These are phyloP conservation scores for Agriopis leucophaearia DNA, from an alignment of 2,888 invertebrate genomes.

Conservation along the genomic window DNA sequence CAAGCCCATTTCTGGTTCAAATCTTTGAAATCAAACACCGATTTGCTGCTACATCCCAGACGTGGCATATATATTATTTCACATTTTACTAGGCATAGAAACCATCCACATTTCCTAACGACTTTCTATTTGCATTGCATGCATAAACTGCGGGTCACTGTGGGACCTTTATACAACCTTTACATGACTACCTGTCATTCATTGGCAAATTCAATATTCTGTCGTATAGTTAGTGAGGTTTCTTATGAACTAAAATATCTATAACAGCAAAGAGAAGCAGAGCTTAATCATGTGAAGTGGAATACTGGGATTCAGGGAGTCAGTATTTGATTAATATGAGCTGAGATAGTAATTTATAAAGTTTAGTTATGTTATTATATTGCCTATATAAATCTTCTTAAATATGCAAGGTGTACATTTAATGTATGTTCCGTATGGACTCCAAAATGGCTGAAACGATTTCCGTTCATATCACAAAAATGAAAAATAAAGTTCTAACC, in stretches of 20 bases:
- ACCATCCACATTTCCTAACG: conserved; percentile 8
- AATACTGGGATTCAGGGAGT: neutral
- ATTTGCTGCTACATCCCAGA: neutral
- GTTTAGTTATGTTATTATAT: neutral
- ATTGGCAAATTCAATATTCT: conserved; percentile 12
- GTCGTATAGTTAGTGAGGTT: neutral
- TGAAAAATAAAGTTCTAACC: too few species aligned
- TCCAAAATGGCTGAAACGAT: too few species aligned
- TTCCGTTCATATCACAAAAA: too few species aligned
- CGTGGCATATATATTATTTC: conserved; percentile 7
- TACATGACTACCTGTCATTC: conserved; percentile 59
- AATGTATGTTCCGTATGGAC: too few species aligned
- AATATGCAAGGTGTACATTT: too few species aligned
- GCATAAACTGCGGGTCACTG: conserved; percentile 50
- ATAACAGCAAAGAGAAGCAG: neutral
- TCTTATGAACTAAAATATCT: conserved; percentile 3
- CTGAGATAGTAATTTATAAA: neutral
- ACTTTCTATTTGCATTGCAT: conserved; percentile 62
- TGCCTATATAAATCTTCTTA: too few species aligned
- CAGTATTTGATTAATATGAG: neutral
- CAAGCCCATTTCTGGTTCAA: neutral
- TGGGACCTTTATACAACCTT: conserved; percentile 56
- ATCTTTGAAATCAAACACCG: conserved; percentile 13
- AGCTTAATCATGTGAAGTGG: conserved; percentile 11
- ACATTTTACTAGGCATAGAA: conserved; percentile 7